Evolutionary conservation across 1,140 invertebrate species (phyloP).

Genomic region (Lordiphosa mommai): DNA sequence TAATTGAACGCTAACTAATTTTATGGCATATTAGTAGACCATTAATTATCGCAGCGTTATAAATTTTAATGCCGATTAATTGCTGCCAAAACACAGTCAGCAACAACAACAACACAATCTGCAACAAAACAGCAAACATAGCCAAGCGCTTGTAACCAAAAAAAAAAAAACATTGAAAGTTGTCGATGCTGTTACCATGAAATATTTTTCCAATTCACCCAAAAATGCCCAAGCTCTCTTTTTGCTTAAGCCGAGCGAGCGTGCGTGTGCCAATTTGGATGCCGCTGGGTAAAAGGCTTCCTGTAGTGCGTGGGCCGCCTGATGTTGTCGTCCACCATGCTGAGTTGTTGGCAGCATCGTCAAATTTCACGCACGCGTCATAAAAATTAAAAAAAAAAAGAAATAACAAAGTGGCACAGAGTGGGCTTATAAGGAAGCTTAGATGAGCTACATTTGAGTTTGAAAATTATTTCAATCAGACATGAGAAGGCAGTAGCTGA

Average conservation of each 20-base stretch:
- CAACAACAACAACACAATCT: constrained; percentile 39
- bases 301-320: constrained; percentile 63
- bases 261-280: constrained; percentile 32
- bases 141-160: constrained; percentile 33
- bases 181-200: constrained; percentile 20
- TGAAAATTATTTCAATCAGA: too few species aligned
- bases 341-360: constrained; percentile 29
- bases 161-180: constrained; percentile 33
- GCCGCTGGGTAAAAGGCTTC: constrained; percentile 58
- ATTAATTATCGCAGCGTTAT: constrained; percentile 71
- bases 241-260: constrained; percentile 16
- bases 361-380: constrained; percentile 60
- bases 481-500: too few species aligned
- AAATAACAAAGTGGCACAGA: constrained; percentile 12
- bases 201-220: constrained; percentile 20
- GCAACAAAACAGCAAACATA: constrained; percentile 41
- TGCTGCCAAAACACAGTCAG: constrained; percentile 69
- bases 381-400: constrained; percentile 24
- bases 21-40: constrained; percentile 75
- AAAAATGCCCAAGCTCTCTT: constrained; percentile 28
- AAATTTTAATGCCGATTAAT: constrained; percentile 78
- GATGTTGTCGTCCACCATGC: constrained; percentile 31
- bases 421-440: constrained; percentile 8
- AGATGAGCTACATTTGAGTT: constrained; percentile 11
- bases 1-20: constrained; percentile 77